These are phyloP conservation scores for Onchidella celtica DNA, from an alignment of 2,888 invertebrate species.

Conservation along the genomic window DNA sequence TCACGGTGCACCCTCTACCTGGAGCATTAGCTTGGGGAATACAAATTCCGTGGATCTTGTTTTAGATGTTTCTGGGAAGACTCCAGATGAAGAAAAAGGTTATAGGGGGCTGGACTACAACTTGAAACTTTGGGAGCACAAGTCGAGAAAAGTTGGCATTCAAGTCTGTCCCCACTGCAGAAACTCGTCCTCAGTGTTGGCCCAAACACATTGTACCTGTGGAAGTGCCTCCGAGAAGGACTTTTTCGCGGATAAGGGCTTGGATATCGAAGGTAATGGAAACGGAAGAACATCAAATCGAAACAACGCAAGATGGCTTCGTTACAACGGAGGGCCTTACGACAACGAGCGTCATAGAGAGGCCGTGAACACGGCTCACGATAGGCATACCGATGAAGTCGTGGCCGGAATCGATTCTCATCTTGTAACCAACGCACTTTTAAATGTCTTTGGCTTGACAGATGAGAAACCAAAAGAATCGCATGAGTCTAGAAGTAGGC, in stretches of 20 bases:
- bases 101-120: neutral
- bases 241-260: neutral
- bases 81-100: neutral
- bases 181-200: neutral
- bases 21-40: neutral
- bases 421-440: neutral
- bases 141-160: neutral
- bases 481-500: too few species aligned
- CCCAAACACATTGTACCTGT: neutral
- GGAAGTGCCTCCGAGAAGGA: neutral
- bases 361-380: neutral
- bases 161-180: neutral
- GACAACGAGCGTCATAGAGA: neutral
- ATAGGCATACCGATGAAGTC: neutral
- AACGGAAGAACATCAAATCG: too few species aligned
- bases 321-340: neutral
- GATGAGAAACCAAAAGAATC: neutral
- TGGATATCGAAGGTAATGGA: neutral
- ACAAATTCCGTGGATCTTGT: neutral
- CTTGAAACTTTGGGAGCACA: neutral
- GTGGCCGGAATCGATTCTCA: neutral
- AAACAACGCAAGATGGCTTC: neutral
- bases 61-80: neutral
- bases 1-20: too few species aligned
- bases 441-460: neutral